Percentiles rank a stretch among this genome's conserved stretches.
Conservation (phyloP, 2,888 invertebrate species). For the Pogonocherus hispidulus region DNA sequence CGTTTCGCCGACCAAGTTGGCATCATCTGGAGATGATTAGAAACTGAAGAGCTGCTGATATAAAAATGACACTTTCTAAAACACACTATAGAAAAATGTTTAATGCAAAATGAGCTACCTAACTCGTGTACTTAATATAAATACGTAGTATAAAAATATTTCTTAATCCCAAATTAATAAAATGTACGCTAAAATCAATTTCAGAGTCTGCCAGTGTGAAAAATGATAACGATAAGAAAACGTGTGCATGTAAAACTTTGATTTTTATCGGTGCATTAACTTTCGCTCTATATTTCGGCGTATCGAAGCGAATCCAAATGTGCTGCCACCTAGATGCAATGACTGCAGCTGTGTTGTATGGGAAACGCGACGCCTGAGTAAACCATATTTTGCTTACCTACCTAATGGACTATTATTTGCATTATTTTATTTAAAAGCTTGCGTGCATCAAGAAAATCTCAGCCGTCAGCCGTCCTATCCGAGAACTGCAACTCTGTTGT, state of each 20-base stretch:
- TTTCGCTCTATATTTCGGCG: background rate
- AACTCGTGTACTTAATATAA: no score
- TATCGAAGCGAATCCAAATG: background rate
- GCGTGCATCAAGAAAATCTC: conserved; percentile 29
- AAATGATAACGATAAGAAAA: background rate
- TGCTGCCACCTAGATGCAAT: background rate
- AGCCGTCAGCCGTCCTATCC: background rate
- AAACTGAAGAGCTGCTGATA: no score
- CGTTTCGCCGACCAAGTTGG: no score
- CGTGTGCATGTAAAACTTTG: background rate
- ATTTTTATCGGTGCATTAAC: background rate
- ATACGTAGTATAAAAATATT: no score
- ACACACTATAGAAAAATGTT: no score
- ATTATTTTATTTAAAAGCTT: conserved; percentile 30
- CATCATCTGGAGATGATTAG: no score
- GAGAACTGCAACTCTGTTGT: conserved; percentile 15
- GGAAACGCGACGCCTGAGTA: conserved; percentile 6
- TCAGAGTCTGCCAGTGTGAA: no score
- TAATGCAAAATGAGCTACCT: no score
- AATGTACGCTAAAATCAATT: no score
- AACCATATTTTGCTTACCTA: conserved; percentile 29
- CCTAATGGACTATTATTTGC: conserved; percentile 34
- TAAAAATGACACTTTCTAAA: no score
- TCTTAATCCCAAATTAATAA: no score
- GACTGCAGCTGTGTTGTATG: conserved; percentile 2